Conservation (phyloP, 2,797 vertebrate genomes). For the Megaceryle alcyon region DNA sequence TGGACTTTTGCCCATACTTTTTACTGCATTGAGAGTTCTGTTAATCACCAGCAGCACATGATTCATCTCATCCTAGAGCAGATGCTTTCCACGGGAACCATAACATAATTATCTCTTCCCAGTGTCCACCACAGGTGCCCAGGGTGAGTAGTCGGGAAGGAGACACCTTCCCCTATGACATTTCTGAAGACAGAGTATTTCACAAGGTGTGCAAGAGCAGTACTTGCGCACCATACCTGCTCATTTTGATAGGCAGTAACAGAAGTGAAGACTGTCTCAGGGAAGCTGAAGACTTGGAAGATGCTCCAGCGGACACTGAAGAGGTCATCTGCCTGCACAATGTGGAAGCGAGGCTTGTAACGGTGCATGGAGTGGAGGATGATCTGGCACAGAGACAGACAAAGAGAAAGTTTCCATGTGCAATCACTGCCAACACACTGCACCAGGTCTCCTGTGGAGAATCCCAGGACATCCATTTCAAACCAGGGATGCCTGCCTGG, state of each 20-base stretch:
- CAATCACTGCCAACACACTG: neutral
- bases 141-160: neutral
- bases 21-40: neutral
- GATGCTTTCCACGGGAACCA: neutral
- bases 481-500: neutral
- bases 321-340: conserved; percentile 89
- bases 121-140: neutral
- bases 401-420: neutral
- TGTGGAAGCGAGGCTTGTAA: conserved; percentile 92
- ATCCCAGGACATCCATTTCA: neutral
- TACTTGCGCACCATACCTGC: conserved; percentile 73
- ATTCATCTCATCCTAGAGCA: neutral
- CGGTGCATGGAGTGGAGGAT: conserved; percentile 95
- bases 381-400: conserved; percentile 69
- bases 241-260: conserved; percentile 95
- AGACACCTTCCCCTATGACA: neutral
- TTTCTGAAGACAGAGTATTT: neutral
- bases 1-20: neutral
- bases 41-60: neutral
- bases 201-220: neutral
- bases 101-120: neutral
- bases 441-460: neutral
- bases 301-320: conserved; percentile 90
- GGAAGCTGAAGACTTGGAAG: conserved; percentile 91
- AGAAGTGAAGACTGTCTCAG: conserved; percentile 90